phyloP scores from a whole-genome alignment of 2,797 vertebrate genomes.

The Sandelia bainsii region DNA sequence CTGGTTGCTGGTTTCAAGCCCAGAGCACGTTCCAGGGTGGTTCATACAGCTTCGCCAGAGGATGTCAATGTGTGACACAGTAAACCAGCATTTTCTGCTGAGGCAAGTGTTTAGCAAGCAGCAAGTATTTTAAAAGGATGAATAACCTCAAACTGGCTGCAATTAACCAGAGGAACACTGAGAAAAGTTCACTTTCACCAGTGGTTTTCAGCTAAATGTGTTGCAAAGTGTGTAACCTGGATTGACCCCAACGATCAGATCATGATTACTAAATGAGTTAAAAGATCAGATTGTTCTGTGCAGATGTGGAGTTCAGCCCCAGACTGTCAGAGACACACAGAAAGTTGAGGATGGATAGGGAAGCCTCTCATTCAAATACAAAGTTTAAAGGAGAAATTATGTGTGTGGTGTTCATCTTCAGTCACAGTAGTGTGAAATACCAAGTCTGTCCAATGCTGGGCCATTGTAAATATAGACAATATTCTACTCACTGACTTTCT shows the following conservation, averaged over 20 bases:
- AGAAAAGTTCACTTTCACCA: conserved; percentile 19
- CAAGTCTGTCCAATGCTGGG: conserved; percentile 26
- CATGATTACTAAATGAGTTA: conserved; percentile 2
- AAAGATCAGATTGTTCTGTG: conserved; percentile 37
- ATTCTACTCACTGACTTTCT: conserved; percentile 18
- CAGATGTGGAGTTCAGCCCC: conserved; percentile 41
- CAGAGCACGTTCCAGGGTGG: conserved; percentile 70
- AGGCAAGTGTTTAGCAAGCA: conserved; percentile 58
- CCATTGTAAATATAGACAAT: conserved; percentile 24
- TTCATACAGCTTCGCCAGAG: conserved; percentile 66
- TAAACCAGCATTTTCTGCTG: conserved; percentile 76
- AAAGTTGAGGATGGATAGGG: conserved; percentile 7
- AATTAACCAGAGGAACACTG: conserved; percentile 11
- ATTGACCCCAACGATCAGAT: conserved; percentile 13
- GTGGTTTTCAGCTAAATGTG: background rate
- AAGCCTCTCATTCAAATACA: conserved; percentile 57
- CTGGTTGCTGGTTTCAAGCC: conserved; percentile 51
- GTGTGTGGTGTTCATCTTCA: conserved; percentile 22
- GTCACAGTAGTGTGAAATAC: conserved; percentile 68
- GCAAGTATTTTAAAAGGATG: conserved; percentile 46
- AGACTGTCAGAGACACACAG: conserved; percentile 51
- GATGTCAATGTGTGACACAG: conserved; percentile 78
- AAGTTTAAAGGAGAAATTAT: conserved; percentile 35
- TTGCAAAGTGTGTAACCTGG: conserved; percentile 2
- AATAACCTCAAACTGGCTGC: conserved; percentile 37